Percentiles rank a stretch among this genome's conserved stretches.
These are phyloP conservation scores for Azemiops feae DNA, from an alignment of 2,113 vertebrate genomes.

Conservation along the genomic window DNA sequence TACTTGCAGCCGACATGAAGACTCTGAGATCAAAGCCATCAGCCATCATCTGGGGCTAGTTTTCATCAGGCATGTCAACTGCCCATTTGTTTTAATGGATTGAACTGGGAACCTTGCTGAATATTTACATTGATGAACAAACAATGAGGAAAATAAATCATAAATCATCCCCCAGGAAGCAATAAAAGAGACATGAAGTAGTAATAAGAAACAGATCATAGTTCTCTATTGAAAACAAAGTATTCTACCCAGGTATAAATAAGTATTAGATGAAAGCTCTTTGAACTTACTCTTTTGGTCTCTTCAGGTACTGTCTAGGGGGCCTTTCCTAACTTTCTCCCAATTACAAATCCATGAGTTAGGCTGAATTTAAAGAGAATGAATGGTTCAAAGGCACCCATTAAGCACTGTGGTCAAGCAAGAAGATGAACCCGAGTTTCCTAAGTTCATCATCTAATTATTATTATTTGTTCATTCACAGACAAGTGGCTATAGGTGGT, in stretches of 20 bases:
- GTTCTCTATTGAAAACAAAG: background rate
- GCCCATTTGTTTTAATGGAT: constrained; percentile 29
- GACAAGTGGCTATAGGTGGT: background rate
- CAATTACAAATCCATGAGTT: background rate
- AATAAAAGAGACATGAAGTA: background rate
- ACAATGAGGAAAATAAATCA: background rate
- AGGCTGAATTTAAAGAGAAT: background rate
- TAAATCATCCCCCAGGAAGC: background rate
- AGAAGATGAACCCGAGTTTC: background rate
- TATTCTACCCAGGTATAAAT: background rate
- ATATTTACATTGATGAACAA: constrained; percentile 22
- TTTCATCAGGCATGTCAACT: constrained; percentile 42
- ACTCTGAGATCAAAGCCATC: constrained; percentile 46
- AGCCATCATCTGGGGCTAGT: constrained; percentile 45
- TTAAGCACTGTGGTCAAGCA: background rate
- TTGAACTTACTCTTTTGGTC: background rate
- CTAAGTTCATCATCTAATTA: background rate
- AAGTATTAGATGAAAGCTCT: background rate
- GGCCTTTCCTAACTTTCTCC: background rate
- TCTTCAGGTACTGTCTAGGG: background rate
- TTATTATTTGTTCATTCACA: background rate
- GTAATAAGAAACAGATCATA: background rate
- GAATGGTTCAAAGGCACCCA: background rate
- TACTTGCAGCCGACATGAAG: constrained; percentile 45
- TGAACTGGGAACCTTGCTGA: constrained; percentile 7